Conservation (phyloP, 2,888 invertebrate genomes). For the Seira musarum region DNA sequence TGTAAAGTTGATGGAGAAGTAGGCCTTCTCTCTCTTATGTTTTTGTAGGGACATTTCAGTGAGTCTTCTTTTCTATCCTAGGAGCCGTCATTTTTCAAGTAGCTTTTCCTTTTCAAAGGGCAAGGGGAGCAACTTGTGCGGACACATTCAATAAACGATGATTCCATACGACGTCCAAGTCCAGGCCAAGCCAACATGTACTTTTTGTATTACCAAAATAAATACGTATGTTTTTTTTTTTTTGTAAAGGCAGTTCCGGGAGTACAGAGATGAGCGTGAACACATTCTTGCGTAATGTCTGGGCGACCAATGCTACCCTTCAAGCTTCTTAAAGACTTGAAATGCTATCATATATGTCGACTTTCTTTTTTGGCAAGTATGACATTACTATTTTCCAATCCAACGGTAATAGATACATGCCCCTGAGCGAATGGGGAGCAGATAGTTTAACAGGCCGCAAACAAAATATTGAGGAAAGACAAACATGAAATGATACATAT, state of each 20-base stretch:
- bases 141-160: neutral
- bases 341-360: neutral
- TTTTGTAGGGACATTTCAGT: neutral
- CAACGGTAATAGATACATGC: too few species aligned
- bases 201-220: neutral
- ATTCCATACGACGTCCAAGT: neutral
- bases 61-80: neutral
- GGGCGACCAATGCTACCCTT: neutral
- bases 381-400: neutral
- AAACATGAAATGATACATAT: too few species aligned
- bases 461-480: too few species aligned
- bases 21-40: neutral
- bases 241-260: neutral
- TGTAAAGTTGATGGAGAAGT: constrained; percentile 18
- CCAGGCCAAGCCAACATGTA: neutral
- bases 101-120: neutral
- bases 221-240: neutral
- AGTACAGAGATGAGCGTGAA: neutral
- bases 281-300: neutral
- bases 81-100: neutral
- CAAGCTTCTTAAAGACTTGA: neutral
- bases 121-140: neutral
- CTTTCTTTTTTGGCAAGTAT: neutral
- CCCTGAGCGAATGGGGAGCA: too few species aligned
- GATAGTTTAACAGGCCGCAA: too few species aligned